These are phyloP conservation scores for Theonella swinhoei DNA, from an alignment of 37 sponge, comb jelly and placozoan genomes.

Conservation along the genomic window DNA sequence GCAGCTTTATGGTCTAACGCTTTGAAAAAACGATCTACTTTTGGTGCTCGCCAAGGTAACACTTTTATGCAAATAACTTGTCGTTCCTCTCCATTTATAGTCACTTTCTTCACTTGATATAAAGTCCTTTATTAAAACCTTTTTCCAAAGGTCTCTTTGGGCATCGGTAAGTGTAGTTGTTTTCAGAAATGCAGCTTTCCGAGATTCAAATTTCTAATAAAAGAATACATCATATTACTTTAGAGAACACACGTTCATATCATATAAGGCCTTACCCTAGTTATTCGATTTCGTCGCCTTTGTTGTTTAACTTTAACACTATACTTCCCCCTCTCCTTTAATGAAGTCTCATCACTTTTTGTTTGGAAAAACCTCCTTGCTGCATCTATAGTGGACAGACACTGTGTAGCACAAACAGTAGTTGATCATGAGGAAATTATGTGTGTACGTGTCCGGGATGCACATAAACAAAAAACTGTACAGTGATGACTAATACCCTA, in stretches of 20 bases:
- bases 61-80: not conserved
- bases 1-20: not conserved
- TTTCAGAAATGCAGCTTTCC: not conserved
- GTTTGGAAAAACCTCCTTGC: conserved; percentile 9
- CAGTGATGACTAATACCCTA: too few species aligned
- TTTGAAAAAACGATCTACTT: conserved; percentile 1
- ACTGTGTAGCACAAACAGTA: too few species aligned
- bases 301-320: not conserved
- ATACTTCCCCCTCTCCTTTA: not conserved
- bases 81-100: not conserved
- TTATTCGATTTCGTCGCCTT: conserved; percentile 2
- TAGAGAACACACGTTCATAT: too few species aligned
- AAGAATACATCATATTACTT: too few species aligned
- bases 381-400: conserved; percentile 1
- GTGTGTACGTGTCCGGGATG: too few species aligned
- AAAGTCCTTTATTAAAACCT: not conserved
- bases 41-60: conserved; percentile 1
- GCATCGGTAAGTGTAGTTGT: not conserved
- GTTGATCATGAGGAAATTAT: too few species aligned
- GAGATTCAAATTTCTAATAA: conserved; percentile 16
- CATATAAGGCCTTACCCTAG: too few species aligned
- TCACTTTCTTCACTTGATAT: conserved; percentile 18
- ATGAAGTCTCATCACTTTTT: not conserved
- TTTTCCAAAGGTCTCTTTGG: not conserved
- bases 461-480: too few species aligned